Conservation (phyloP, 2,113 vertebrate species). For the Oncorhynchus kisutch region DNA sequence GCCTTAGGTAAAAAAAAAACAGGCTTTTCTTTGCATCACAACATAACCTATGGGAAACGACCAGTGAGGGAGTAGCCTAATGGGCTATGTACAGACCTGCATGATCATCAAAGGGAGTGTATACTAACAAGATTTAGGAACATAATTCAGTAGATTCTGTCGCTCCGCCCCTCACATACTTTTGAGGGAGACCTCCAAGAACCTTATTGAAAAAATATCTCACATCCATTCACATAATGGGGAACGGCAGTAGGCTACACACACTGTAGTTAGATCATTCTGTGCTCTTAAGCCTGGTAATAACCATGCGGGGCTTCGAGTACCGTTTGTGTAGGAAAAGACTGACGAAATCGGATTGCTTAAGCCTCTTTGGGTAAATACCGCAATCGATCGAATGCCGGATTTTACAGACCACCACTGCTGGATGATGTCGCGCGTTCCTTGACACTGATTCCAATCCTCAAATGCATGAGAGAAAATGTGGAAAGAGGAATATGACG, state of each 20-base stretch:
- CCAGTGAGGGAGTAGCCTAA: no score
- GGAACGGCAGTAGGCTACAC: conserved; percentile 3
- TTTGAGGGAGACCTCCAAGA: conserved; percentile 28
- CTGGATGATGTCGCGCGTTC: conserved; percentile 48
- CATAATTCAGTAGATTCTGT: conserved; percentile 38
- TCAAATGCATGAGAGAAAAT: conserved; percentile 53
- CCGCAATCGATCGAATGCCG: conserved; percentile 40
- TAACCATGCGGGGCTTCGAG: conserved; percentile 10
- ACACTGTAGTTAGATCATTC: neutral
- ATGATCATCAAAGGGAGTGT: neutral
- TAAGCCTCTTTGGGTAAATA: conserved; percentile 3
- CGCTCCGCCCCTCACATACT: conserved; percentile 66
- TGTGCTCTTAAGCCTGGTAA: neutral
- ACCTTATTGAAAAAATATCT: conserved; percentile 44
- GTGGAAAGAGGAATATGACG: conserved; percentile 80
- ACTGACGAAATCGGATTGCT: conserved; percentile 6
- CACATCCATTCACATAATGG: conserved; percentile 9
- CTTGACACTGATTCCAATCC: conserved; percentile 41
- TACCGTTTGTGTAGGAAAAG: conserved; percentile 8
- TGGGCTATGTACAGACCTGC: neutral
- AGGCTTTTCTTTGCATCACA: neutral
- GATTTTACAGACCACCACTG: conserved; percentile 20
- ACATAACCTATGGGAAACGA: neutral
- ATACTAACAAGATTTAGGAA: conserved; percentile 18
- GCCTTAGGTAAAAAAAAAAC: neutral